Evolutionary conservation across 1,140 invertebrate genomes (phyloP).

Genomic region (Neodiprion virginianus): DNA sequence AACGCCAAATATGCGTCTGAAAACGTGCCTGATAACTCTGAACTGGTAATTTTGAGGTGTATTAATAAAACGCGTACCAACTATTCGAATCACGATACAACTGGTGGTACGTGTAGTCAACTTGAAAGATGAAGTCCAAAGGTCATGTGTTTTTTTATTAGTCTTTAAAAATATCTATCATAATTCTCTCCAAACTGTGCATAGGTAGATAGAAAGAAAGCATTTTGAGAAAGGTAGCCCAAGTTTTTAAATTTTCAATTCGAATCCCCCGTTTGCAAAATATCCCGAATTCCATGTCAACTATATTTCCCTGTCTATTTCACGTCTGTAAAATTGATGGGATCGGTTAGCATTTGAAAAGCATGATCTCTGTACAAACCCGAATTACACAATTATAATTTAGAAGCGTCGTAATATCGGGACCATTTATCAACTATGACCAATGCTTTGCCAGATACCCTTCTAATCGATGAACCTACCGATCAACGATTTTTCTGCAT

Average conservation of each 20-base stretch:
- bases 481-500: conserved; percentile 12
- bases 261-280: too few species aligned
- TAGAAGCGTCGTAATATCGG: neutral
- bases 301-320: too few species aligned
- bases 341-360: too few species aligned
- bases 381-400: neutral
- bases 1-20: conserved; percentile 86
- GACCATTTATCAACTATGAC: neutral
- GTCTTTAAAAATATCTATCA: too few species aligned
- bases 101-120: conserved; percentile 1
- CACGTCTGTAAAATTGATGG: too few species aligned
- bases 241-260: too few species aligned
- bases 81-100: neutral
- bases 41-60: conserved; percentile 61
- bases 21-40: conserved; percentile 67
- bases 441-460: neutral
- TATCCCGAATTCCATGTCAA: too few species aligned
- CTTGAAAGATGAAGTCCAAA: neutral
- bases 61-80: neutral
- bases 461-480: conserved; percentile 6
- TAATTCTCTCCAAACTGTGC: too few species aligned
- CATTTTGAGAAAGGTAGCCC: too few species aligned
- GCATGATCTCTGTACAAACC: neutral
- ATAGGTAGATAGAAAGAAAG: too few species aligned
- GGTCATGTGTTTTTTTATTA: too few species aligned